Percentiles rank a stretch among this genome's conserved stretches.
These are phyloP conservation scores for Zalophus californianus DNA, from an alignment of 2,797 vertebrate genomes.

Conservation along the genomic window DNA sequence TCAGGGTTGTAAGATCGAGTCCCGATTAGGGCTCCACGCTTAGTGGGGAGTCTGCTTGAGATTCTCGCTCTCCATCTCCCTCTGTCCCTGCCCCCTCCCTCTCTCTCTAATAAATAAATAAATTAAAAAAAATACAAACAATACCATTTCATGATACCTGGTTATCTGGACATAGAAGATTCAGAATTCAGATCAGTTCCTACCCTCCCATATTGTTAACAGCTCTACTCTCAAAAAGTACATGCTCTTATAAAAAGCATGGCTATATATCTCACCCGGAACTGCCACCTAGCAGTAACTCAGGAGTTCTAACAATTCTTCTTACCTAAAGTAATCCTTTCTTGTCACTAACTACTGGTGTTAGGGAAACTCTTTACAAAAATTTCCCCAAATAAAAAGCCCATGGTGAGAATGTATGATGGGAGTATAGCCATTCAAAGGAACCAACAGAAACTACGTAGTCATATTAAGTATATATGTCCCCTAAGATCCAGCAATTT, in stretches of 20 bases:
- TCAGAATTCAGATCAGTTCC: not conserved
- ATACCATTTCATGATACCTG: not conserved
- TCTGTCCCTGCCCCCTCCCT: not conserved
- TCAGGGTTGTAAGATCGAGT: not conserved
- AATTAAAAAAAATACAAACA: not conserved
- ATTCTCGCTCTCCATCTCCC: not conserved
- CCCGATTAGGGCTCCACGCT: not conserved
- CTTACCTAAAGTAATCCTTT: not conserved
- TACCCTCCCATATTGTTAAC: not conserved
- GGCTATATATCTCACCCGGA: not conserved
- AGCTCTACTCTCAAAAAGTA: not conserved
- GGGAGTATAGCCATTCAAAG: not conserved
- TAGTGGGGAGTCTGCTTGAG: not conserved
- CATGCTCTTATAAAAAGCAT: not conserved
- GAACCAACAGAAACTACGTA: not conserved
- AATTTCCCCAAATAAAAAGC: not conserved
- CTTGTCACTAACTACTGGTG: not conserved
- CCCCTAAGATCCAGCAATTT: not conserved
- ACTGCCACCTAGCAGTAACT: not conserved
- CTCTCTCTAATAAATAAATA: too few species aligned
- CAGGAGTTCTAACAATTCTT: constrained; percentile 14
- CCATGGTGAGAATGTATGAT: not conserved
- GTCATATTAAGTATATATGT: not conserved
- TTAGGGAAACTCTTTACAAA: not conserved
- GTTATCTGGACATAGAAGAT: not conserved